phyloP scores from a whole-genome alignment of 2,797 vertebrate genomes.

The Tarsius wallacei region DNA sequence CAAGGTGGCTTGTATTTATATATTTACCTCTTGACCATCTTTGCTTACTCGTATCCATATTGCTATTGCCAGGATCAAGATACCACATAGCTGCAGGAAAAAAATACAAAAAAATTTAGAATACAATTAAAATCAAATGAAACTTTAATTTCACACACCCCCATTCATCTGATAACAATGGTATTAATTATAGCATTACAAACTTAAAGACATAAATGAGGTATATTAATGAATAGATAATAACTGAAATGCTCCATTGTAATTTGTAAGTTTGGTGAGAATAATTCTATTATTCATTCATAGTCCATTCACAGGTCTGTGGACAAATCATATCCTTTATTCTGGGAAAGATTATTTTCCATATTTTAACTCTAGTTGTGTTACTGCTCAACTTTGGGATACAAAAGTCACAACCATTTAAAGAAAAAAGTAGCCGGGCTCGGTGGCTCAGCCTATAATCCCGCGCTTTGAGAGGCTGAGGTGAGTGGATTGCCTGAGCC shows the following conservation, averaged over 20 bases:
- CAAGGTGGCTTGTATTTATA: background rate
- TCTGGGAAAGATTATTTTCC: background rate
- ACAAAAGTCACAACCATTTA: background rate
- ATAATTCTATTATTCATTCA: background rate
- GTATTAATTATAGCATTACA: background rate
- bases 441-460: no score
- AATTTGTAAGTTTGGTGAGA: background rate
- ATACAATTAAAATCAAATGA: background rate
- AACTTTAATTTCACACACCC: background rate
- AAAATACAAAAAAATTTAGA: slow-evolving; percentile 65
- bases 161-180: background rate
- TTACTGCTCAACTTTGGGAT: background rate
- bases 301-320: background rate
- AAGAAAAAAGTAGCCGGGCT: slow-evolving; percentile 56
- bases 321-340: background rate
- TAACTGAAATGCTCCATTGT: background rate
- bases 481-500: no score
- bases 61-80: slow-evolving; percentile 89
- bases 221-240: background rate
- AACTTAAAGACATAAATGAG: background rate
- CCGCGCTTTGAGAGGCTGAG: no score
- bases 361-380: slow-evolving; percentile 5
- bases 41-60: slow-evolving; percentile 89
- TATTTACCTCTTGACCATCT: slow-evolving; percentile 86
- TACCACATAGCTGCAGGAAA: slow-evolving; percentile 89